phyloP scores from a whole-genome alignment of 2,888 invertebrate species.

The Camptogramma bilineatum region DNA sequence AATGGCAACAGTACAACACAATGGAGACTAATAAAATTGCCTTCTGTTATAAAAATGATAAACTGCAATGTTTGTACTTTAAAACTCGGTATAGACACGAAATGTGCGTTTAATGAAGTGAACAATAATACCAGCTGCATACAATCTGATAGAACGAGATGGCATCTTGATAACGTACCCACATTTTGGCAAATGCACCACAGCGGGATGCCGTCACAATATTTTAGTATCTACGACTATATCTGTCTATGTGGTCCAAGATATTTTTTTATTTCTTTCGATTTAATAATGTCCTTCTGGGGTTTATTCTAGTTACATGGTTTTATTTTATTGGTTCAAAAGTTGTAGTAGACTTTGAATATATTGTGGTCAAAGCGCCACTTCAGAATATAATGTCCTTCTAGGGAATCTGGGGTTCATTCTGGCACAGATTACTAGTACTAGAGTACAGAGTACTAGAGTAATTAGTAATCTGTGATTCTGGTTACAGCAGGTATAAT shows the following conservation, averaged over 20 bases:
- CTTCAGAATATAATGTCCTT: no score
- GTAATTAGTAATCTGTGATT: no score
- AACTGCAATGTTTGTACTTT: slow-evolving; percentile 54
- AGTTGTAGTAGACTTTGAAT: neutral
- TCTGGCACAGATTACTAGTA: no score
- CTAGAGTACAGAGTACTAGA: no score
- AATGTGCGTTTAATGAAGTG: slow-evolving; percentile 61
- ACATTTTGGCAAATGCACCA: slow-evolving; percentile 83
- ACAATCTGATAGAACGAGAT: slow-evolving; percentile 49
- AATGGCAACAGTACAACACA: slow-evolving; percentile 51
- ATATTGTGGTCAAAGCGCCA: no score
- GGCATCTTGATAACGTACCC: slow-evolving; percentile 80
- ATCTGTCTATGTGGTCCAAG: slow-evolving; percentile 69
- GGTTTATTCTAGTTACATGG: slow-evolving; percentile 11
- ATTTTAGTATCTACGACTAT: slow-evolving; percentile 78
- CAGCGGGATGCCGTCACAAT: slow-evolving; percentile 83
- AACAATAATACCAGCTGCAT: slow-evolving; percentile 75
- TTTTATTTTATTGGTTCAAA: slow-evolving; percentile 14
- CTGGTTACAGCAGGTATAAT: slow-evolving; percentile 8
- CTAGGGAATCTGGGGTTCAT: no score
- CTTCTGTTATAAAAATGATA: slow-evolving; percentile 61
- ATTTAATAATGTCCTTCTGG: slow-evolving; percentile 34
- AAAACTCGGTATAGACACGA: slow-evolving; percentile 43
- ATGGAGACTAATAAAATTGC: slow-evolving; percentile 45
- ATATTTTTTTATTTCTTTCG: slow-evolving; percentile 48